A percentile compares a stretch with the other conserved stretches of the same genome.
phyloP scores from a whole-genome alignment of 2,113 vertebrate genomes.

The Microcebus tavaratra region DNA sequence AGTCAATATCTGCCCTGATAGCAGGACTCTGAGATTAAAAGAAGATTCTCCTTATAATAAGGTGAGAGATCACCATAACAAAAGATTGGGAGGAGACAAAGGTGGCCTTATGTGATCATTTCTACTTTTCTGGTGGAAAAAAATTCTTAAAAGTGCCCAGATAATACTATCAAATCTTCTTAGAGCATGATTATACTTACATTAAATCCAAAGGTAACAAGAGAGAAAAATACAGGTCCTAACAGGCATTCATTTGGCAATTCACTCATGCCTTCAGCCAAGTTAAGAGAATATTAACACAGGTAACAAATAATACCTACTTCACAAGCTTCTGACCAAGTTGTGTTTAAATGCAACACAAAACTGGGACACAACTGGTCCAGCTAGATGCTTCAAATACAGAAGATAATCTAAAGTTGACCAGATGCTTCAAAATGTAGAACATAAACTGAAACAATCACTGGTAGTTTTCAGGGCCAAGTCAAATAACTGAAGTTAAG shows the following conservation, averaged over 20 bases:
- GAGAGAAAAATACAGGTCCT: slow-evolving; percentile 51
- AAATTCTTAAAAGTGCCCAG: not conserved
- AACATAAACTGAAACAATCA: slow-evolving; percentile 33
- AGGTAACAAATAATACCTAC: slow-evolving; percentile 33
- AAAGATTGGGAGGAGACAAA: slow-evolving; percentile 27
- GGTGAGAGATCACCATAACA: not conserved
- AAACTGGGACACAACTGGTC: slow-evolving; percentile 43
- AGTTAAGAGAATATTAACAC: slow-evolving; percentile 19
- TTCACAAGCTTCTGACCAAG: slow-evolving; percentile 24
- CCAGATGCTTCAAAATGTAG: slow-evolving; percentile 36
- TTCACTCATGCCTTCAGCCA: not conserved
- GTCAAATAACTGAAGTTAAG: slow-evolving; percentile 1
- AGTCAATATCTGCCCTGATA: not conserved
- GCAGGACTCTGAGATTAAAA: slow-evolving; percentile 35
- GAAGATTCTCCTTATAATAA: slow-evolving; percentile 24
- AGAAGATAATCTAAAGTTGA: slow-evolving; percentile 41
- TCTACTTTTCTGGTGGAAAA: not conserved
- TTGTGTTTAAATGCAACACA: slow-evolving; percentile 17
- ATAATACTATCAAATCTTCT: slow-evolving; percentile 35
- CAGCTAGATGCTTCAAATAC: not conserved
- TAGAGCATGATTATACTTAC: slow-evolving; percentile 12
- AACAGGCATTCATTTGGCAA: slow-evolving; percentile 43
- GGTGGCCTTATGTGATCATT: not conserved
- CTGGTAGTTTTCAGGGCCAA: not conserved
- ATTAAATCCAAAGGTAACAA: slow-evolving; percentile 54